Evolutionary conservation across 2,797 vertebrate species (phyloP).

Genomic region (Hemitrygon akajei): DNA sequence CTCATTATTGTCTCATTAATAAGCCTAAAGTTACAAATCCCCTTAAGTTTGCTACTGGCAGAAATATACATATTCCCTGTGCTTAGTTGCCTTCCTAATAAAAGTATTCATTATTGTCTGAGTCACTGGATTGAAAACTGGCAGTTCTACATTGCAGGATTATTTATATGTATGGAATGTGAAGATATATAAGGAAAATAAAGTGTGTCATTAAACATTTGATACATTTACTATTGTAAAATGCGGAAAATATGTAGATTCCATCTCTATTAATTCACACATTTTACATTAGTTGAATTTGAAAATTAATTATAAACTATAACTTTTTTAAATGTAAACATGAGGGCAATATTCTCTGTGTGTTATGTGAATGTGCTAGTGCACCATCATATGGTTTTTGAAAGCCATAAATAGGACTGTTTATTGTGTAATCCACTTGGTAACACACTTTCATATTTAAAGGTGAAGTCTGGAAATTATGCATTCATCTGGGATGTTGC

Average conservation of each 20-base stretch:
- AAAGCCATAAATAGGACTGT: neutral
- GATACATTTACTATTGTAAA: neutral
- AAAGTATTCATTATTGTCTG: neutral
- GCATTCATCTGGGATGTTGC: conserved; percentile 35
- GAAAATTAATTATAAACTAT: neutral
- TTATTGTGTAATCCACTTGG: neutral
- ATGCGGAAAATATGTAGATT: neutral
- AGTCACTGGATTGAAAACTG: neutral
- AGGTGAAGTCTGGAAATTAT: conserved; percentile 33
- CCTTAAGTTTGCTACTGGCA: neutral
- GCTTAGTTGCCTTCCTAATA: neutral
- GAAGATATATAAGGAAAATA: neutral
- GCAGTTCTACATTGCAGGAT: neutral
- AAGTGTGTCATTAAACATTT: neutral
- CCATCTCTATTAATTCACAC: neutral
- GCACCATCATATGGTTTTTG: neutral
- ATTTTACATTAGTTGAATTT: neutral
- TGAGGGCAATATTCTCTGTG: neutral
- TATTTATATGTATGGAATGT: neutral
- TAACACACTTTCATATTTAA: conserved; percentile 6
- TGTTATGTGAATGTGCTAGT: neutral
- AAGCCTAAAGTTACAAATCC: neutral
- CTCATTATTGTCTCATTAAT: neutral
- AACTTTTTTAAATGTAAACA: neutral
- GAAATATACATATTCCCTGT: neutral